Evolutionary conservation across 1,140 invertebrate species (phyloP), one percentile per base, ranked within the genome.

Genomic region (Ctenoplectra terminalis): DNA sequence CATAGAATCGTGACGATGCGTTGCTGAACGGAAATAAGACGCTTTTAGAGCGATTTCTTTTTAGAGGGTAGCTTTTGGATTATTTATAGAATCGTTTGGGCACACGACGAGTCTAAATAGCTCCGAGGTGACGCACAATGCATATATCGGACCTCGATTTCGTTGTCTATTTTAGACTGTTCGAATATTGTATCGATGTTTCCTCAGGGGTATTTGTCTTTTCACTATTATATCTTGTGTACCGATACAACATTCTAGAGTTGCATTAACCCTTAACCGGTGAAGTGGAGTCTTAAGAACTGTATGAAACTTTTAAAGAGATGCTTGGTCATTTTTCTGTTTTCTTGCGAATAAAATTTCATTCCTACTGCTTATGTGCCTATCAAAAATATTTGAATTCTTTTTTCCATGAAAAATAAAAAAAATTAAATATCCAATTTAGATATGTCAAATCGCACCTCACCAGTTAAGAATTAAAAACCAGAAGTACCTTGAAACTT

Each of bases 91-190:
- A 31, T n/a, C 66, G 54, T 61, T 71, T 60, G 66, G 50, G 52
- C 75, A 78, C 75, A 40, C 15, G 52, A 37, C 52, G 46, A 58
- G 15, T 71, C 54, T 78, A 71, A 71, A 78, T 78, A 78, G 54
- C 43, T 78, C 50, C 29, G 58, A 78, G 31, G 52, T 78, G 76
- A 78, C 76, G 54, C 54, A 71, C 54, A 71, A 61, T 78, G 54
- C 66, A 40, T 78, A 67, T 78, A 78, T 67, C 66, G 71, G 66
- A 78, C 66, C 66, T 78, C 66, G 54, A 71, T 78, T 43, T 50
- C 31, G 52, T 70, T 43, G 54, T 17, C 48, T 60, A 43, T 60
- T 71, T 78, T 78, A 71, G 66, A 70, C 43, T 9, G 50, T 11
- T 71, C 40, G 46, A 76, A 66, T 46, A 58, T 69, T 56, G 48